A percentile compares a stretch with the other conserved stretches of the same genome.
phyloP scores from a whole-genome alignment of 2,113 vertebrate species.

The Zeus faber region DNA sequence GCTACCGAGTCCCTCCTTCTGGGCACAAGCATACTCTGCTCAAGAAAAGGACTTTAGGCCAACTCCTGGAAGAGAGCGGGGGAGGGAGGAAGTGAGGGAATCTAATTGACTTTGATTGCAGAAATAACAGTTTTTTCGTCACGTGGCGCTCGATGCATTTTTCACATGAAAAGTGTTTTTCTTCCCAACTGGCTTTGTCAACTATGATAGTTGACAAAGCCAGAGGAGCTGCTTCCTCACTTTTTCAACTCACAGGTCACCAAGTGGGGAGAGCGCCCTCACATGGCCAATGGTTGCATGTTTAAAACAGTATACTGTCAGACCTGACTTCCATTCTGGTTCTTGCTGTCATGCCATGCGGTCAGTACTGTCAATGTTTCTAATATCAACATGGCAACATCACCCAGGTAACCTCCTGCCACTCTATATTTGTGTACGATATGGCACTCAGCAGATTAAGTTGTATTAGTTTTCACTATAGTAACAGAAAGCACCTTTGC shows the following conservation, averaged over 20 bases:
- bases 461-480: background rate
- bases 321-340: background rate
- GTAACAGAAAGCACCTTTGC: background rate
- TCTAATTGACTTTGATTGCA: background rate
- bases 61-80: no score
- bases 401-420: background rate
- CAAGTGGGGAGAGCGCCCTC: constrained; percentile 55
- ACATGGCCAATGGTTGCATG: constrained; percentile 36
- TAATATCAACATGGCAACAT: background rate
- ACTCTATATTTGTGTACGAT: background rate
- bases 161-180: constrained; percentile 38
- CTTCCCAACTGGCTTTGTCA: constrained; percentile 33
- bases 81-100: background rate
- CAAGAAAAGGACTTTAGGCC: constrained; percentile 5
- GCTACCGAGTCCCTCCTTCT: constrained; percentile 23
- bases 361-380: background rate
- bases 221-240: constrained; percentile 20
- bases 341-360: background rate
- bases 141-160: no score
- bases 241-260: constrained; percentile 12
- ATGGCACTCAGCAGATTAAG: background rate
- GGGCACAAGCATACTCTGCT: constrained; percentile 9
- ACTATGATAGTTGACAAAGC: constrained; percentile 34
- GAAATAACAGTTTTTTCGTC: constrained; percentile 10
- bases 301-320: background rate